These are phyloP conservation scores for Apis laboriosa DNA, from an alignment of 1,140 invertebrate species.

Conservation along the genomic window DNA sequence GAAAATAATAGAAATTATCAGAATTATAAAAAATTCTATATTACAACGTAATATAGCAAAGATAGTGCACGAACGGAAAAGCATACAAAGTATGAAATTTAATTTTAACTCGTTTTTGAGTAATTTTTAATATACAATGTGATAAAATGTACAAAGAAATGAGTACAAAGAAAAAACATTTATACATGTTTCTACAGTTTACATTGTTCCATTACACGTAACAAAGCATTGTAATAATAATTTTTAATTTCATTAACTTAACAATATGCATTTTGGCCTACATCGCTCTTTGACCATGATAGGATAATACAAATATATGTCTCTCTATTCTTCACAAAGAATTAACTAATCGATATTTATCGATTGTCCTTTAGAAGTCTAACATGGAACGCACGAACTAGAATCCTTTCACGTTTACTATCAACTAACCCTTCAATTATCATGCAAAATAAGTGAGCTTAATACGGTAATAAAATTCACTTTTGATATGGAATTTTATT, in stretches of 20 bases:
- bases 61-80: no score
- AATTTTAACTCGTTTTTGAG: neutral
- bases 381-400: conserved; percentile 51
- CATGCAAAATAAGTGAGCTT: neutral
- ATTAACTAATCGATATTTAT: conserved; percentile 65
- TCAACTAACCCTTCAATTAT: conserved; percentile 1
- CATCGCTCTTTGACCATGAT: conserved; percentile 50
- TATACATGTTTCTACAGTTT: neutral
- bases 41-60: no score
- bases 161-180: neutral
- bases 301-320: conserved; percentile 55
- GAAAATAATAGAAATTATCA: no score
- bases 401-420: conserved; percentile 52
- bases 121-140: neutral
- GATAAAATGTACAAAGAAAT: neutral
- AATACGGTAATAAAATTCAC: neutral
- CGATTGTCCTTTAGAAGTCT: conserved; percentile 48
- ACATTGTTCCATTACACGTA: neutral
- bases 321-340: conserved; percentile 46
- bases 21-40: no score
- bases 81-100: neutral
- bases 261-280: conserved; percentile 12
- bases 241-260: neutral
- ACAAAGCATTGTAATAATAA: neutral
- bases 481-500: neutral